Conservation (phyloP, 2,797 vertebrate species). For the Peromyscus melanophrys region DNA sequence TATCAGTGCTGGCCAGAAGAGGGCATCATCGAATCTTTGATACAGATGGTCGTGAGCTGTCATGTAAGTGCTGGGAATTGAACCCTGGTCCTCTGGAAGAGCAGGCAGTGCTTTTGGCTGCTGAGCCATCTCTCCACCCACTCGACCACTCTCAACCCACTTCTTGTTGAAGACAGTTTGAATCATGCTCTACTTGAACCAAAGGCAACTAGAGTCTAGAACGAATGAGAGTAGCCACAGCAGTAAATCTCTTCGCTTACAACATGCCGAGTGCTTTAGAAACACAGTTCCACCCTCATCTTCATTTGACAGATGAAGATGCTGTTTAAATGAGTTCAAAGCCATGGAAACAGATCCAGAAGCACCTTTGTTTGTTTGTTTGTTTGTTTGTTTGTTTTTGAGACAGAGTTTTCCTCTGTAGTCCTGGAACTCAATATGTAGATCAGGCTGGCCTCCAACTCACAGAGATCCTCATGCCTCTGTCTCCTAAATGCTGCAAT, state of each 20-base stretch:
- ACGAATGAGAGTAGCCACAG: background rate
- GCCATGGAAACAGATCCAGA: background rate
- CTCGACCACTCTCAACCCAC: background rate
- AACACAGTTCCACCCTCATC: background rate
- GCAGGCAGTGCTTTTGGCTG: background rate
- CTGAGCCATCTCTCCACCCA: background rate
- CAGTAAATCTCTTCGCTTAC: background rate
- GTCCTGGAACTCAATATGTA: background rate
- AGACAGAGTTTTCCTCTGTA: background rate
- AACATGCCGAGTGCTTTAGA: background rate
- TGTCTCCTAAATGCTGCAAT: background rate
- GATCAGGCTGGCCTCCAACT: background rate
- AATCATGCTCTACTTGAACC: constrained; percentile 11
- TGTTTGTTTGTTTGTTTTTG: background rate
- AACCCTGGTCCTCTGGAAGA: background rate
- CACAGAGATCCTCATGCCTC: background rate
- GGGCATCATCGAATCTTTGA: background rate
- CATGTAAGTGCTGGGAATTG: background rate
- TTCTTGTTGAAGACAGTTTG: constrained; percentile 24
- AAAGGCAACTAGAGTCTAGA: background rate
- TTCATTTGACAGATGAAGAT: background rate
- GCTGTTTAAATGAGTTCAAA: background rate
- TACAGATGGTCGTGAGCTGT: background rate
- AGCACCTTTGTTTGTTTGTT: background rate
- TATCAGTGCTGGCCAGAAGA: background rate